Percentiles rank a stretch among this genome's conserved stretches.
Evolutionary conservation across 53 echinoderm and acorn worm species (phyloP).

Genomic region (Mesocentrotus franciscanus): DNA sequence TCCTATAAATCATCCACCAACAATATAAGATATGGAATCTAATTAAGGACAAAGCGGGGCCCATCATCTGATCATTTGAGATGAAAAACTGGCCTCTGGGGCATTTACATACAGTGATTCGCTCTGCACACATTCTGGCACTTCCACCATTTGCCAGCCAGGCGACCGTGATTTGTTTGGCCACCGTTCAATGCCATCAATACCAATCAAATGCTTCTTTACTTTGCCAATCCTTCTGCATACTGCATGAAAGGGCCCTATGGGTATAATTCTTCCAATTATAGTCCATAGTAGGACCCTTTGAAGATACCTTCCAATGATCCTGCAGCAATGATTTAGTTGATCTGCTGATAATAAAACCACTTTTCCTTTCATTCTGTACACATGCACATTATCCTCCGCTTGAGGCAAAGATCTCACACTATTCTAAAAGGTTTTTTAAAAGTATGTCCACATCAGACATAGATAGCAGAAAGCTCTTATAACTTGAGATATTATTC

Average conservation of each 20-base stretch:
- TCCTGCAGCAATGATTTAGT: background rate
- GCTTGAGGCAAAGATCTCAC: background rate
- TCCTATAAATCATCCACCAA: slow-evolving; percentile 40
- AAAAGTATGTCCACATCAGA: background rate
- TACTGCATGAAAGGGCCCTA: slow-evolving; percentile 1
- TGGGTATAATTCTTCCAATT: slow-evolving; percentile 36
- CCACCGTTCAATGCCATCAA: slow-evolving; percentile 32
- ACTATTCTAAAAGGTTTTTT: background rate
- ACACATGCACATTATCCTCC: background rate
- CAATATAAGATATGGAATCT: slow-evolving; percentile 38
- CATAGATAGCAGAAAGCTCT: background rate
- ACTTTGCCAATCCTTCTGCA: background rate
- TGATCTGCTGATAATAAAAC: background rate
- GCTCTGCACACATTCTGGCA: slow-evolving; percentile 30
- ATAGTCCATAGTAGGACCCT: background rate
- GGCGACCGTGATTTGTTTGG: background rate
- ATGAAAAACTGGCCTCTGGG: slow-evolving; percentile 16
- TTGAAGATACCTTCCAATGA: slow-evolving; percentile 17
- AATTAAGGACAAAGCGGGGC: background rate
- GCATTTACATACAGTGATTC: slow-evolving; percentile 39
- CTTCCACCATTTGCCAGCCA: background rate
- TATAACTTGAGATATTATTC: background rate
- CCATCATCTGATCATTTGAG: slow-evolving; percentile 25
- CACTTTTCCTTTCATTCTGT: background rate
- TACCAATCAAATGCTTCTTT: slow-evolving; percentile 23